A percentile compares a stretch with the other conserved stretches of the same genome.
Conservation (phyloP, 2,888 invertebrate genomes). For the Ariolimax columbianus region DNA sequence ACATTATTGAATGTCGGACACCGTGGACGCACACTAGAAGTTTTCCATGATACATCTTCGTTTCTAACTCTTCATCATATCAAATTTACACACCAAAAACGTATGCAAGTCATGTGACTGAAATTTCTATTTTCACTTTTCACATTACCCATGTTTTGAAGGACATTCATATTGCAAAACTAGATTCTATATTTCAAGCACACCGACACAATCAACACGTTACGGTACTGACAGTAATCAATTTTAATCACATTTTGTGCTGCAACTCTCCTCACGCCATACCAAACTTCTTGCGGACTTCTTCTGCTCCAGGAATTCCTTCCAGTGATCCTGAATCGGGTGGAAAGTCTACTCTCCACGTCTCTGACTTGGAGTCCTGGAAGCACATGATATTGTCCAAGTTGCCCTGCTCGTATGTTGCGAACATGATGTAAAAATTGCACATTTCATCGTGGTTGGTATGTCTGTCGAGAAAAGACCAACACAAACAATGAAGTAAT, state of each 20-base stretch:
- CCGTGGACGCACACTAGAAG: too few species aligned
- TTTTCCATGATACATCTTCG: too few species aligned
- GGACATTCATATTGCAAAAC: too few species aligned
- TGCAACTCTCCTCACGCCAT: not conserved
- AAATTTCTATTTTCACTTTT: too few species aligned
- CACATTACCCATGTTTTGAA: too few species aligned
- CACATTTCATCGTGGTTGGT: constrained; percentile 75
- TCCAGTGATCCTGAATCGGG: constrained; percentile 62
- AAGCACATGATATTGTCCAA: constrained; percentile 65
- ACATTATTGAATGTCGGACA: too few species aligned
- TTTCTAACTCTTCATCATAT: too few species aligned
- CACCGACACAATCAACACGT: too few species aligned
- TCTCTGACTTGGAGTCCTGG: constrained; percentile 61
- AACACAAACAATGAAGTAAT: not conserved
- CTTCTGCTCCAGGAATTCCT: constrained; percentile 61
- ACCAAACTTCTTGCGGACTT: constrained; percentile 49
- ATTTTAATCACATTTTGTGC: not conserved
- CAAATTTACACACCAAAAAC: too few species aligned
- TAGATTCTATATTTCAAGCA: too few species aligned
- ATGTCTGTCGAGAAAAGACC: constrained; percentile 56
- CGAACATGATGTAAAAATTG: constrained; percentile 75
- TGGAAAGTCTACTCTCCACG: constrained; percentile 60
- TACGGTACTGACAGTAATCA: too few species aligned
- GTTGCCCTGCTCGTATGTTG: constrained; percentile 64
- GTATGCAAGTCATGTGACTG: too few species aligned